phyloP scores from a whole-genome alignment of 2,113 vertebrate species.

The Corvus moneduloides region DNA sequence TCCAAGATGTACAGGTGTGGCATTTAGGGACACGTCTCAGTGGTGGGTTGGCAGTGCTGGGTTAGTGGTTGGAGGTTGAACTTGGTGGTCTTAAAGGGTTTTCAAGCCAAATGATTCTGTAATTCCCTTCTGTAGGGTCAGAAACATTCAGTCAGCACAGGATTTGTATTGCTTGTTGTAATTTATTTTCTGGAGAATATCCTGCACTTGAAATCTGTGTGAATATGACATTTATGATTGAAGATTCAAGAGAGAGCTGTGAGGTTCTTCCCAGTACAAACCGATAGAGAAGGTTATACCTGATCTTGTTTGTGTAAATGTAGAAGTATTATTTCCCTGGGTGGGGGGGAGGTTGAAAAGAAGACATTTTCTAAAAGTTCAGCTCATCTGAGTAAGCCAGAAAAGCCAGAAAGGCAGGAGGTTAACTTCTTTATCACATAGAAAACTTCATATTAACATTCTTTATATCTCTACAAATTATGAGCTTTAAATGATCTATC shows the following conservation, averaged over 20 bases:
- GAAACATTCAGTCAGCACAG: not conserved
- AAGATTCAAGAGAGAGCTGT: not conserved
- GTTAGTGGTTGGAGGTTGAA: not conserved
- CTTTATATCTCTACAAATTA: not conserved
- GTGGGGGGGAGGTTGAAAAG: not conserved
- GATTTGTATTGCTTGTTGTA: not conserved
- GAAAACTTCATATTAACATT: not conserved
- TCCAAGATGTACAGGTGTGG: not conserved
- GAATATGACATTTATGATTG: not conserved
- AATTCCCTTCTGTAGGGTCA: not conserved
- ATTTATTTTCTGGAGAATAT: not conserved
- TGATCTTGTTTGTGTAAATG: not conserved
- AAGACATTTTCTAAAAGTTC: not conserved
- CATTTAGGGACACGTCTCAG: too few relatives aligned
- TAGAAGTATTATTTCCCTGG: not conserved
- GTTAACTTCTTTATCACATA: not conserved
- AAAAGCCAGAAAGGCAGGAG: not conserved
- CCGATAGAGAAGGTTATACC: not conserved
- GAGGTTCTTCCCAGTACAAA: not conserved
- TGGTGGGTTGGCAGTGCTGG: not conserved
- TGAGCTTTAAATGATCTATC: not conserved
- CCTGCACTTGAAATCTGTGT: not conserved
- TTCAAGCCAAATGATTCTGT: not conserved
- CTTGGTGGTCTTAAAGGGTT: accelerated
- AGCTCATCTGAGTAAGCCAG: not conserved